Evolutionary conservation across 2,888 invertebrate genomes (phyloP).

Genomic region (Oscheius sp.): DNA sequence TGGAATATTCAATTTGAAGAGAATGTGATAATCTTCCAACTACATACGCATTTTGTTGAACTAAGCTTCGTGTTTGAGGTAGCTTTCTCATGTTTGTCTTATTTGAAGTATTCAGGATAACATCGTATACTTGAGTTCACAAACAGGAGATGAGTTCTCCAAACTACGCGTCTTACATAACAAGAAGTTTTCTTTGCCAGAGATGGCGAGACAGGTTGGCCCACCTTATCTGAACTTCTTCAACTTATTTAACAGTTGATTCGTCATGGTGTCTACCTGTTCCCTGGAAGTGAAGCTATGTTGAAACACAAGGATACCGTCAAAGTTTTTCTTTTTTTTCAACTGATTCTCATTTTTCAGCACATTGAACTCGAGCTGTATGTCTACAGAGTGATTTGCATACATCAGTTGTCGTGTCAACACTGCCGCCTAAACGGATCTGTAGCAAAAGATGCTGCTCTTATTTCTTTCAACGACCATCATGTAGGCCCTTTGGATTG

Average conservation of each 20-base stretch:
- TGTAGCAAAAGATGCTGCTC: slow-evolving; percentile 44
- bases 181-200: slow-evolving; percentile 50
- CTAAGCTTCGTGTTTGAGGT: slow-evolving; percentile 54
- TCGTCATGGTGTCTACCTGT: slow-evolving; percentile 57
- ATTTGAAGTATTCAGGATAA: slow-evolving; percentile 36
- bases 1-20: slow-evolving; percentile 50
- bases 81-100: neutral
- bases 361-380: slow-evolving; percentile 51
- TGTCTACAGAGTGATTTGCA: slow-evolving; percentile 49
- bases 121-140: slow-evolving; percentile 52
- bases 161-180: slow-evolving; percentile 53
- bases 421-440: slow-evolving; percentile 54
- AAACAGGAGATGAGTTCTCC: slow-evolving; percentile 59
- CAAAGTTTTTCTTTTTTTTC: slow-evolving; percentile 41
- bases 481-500: slow-evolving; percentile 29
- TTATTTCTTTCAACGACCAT: slow-evolving; percentile 43
- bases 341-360: slow-evolving; percentile 26
- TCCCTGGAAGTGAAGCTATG: slow-evolving; percentile 47
- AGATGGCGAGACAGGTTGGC: slow-evolving; percentile 40
- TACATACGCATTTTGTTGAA: slow-evolving; percentile 56
- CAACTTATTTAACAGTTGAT: slow-evolving; percentile 40
- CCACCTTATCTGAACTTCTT: too few relatives aligned
- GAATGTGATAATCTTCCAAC: slow-evolving; percentile 40
- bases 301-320: slow-evolving; percentile 52
- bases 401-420: slow-evolving; percentile 49